Base-by-base conservation (phyloP, 2,888 invertebrate genomes). In the Dasysyrphus albostriatus region DNA sequence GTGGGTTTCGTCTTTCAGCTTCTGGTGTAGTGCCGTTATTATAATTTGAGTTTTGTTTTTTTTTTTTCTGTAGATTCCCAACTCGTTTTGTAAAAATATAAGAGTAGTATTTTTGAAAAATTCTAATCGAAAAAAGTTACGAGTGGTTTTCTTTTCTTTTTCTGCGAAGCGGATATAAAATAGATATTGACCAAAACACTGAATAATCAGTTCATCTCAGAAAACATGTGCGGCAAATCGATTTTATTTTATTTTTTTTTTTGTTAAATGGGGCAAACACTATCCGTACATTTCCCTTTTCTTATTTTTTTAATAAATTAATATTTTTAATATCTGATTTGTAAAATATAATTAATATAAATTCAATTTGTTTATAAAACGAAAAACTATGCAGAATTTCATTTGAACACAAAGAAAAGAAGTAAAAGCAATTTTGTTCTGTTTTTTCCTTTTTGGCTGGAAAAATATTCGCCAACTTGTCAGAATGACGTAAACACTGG, bases 1-100 rank as follows among this genome's bases (percentile, higher is more conserved):
- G 89, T 70, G 90, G 89, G 76, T 91, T 90, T 80, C 91, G 90
- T 91, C 90, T 70, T 89, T 89, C 1, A 91, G 90, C 16, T 67
- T 56, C n/a, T 47, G 24, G 14, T 19, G 16, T 32, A 19, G 2
- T 67, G 32, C 34, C 44, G 34, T 49, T 49, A n/a, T 70, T 37
- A 24, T 3, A 49, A 58, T 56, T 34, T 37, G 49, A 16, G 10
- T 24, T 61, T 14, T 61, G 5, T 6, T 3, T 6, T 12, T 6
- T 12, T 32, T 16, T 37, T 16, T 16, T 34, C 5, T 12, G 16
- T 4, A 39, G 3, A 5, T 42, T 14, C 8, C 24, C 8, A 61
- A n/a, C 5, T 14, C 54, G 24, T 29, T 6, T 14, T 19, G 19
- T 16, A 7, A 42, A 72, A 70, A 24, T 5, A 65, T 72, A 19